Conservation (phyloP, 2,797 vertebrate species). For the Potorous gilbertii region DNA sequence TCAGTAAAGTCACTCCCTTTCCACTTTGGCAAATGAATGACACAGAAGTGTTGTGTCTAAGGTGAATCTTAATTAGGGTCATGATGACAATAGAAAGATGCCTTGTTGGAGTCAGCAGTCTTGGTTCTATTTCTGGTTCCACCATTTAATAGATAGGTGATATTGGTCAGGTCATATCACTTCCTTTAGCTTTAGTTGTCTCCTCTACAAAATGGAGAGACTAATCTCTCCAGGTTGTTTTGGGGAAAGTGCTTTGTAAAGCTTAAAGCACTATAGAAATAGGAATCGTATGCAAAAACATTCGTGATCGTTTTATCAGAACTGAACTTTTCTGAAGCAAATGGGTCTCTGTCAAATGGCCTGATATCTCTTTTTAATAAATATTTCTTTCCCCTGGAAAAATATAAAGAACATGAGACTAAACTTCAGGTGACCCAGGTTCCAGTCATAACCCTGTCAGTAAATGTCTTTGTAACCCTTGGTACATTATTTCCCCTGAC, state of each 20-base stretch:
- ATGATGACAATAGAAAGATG: not conserved
- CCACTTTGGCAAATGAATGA: not conserved
- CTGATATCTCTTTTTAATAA: not conserved
- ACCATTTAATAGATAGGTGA: not conserved
- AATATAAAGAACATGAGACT: not conserved
- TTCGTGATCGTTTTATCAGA: not conserved
- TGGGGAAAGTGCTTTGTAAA: not conserved
- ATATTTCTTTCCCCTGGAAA: not conserved
- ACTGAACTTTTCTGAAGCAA: not conserved
- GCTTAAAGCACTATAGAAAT: not conserved
- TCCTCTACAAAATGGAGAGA: not conserved
- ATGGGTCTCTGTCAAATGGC: not conserved
- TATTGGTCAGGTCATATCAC: not conserved
- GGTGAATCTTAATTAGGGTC: not conserved
- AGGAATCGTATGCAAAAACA: not conserved
- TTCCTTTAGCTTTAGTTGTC: conserved; percentile 14
- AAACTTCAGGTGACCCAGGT: not conserved
- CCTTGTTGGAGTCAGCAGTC: not conserved
- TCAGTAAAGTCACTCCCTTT: not conserved
- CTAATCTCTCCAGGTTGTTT: not conserved
- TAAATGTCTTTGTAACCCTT: not conserved
- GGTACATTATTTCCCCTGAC: not conserved
- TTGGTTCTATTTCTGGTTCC: too few relatives aligned
- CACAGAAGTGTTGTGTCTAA: not conserved
- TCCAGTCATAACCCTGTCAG: not conserved